Base-by-base conservation (phyloP, 2,113 vertebrate species). In the Arothron firmamentum region DNA sequence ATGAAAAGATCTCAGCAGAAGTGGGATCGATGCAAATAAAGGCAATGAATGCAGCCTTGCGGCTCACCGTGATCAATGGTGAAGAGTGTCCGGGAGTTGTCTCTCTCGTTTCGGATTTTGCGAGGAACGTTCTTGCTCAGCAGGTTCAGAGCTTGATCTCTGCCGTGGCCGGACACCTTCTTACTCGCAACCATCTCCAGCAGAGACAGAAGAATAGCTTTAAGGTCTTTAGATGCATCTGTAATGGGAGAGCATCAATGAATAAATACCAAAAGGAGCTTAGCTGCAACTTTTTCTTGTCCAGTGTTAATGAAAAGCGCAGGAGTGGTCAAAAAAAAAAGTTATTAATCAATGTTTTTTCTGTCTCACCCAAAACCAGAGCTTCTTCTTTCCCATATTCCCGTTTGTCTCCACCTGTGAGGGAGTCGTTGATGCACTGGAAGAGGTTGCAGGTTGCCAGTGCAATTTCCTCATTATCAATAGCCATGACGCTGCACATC, bases 101-200 rank as follows among this genome's bases (percentile, higher is more conserved):
- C 93, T 0, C 58, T 82, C n/a, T 88, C 81, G 60, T 88, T 92
- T 21, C 91, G 92, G 77, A 92, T 78, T 58, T 88, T 92, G 66
- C 96, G 92, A 0, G 97, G 95, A 31, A 98, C 92, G 9, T 97
- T 99, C 79, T 90, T 98, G 75, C 88, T 92, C 70, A 99, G 92
- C 11, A 99, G 92, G 80, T 96, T 99, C 53, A 99, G 89, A 0
- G 95, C 95, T 81, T 92, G 93, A 72, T 99, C 97, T 79, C 96
- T 88, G 25, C 97, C 97, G 47, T 94, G 93, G 41, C 95, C 94
- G 23, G 96, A 97, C 1, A 99, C 94, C 16, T 92, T 96, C 79
- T 93, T 95, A 74, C 82, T 94, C 18, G 77, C 81, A 75, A 95
- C 81, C 95, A 97, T 99, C 70, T 98, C 95, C 63, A 99, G 80